phyloP scores from a whole-genome alignment of 2,113 vertebrate genomes.

The Lepisosteus osseus region DNA sequence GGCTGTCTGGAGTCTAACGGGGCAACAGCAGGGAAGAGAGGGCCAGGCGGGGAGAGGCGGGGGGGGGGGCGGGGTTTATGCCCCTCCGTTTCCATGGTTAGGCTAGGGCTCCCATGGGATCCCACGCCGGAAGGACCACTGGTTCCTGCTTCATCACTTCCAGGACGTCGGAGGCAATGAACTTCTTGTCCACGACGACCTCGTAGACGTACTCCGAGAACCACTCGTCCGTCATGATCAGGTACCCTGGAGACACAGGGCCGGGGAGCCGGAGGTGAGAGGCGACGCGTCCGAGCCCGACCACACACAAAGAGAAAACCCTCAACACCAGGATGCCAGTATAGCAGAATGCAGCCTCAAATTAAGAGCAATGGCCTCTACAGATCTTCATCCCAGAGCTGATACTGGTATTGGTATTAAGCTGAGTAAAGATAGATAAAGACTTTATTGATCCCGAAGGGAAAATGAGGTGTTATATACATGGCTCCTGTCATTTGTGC shows the following conservation, averaged over 20 bases:
- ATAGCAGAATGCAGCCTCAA: too few species aligned
- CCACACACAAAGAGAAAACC: too few species aligned
- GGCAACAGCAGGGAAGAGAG: background rate
- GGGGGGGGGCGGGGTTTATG: background rate
- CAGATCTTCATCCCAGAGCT: too few species aligned
- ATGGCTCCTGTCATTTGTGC: too few species aligned
- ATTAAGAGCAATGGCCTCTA: too few species aligned
- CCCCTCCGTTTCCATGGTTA: constrained; percentile 44
- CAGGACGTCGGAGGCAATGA: constrained; percentile 73
- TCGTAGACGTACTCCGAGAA: constrained; percentile 96
- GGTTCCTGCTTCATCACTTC: constrained; percentile 86
- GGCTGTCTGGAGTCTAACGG: too few species aligned
- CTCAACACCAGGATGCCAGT: too few species aligned
- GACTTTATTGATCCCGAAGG: too few species aligned
- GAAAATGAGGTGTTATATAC: too few species aligned
- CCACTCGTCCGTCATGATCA: constrained; percentile 96
- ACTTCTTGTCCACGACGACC: constrained; percentile 90
- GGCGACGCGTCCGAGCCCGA: too few species aligned
- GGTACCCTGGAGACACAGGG: constrained; percentile 74
- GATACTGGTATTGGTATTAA: too few species aligned
- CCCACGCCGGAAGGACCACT: constrained; percentile 89
- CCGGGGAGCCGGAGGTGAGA: background rate
- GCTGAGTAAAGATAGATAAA: too few species aligned
- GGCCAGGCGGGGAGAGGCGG: background rate
- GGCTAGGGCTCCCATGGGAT: constrained; percentile 94